Percentiles rank a stretch among this genome's conserved stretches.
Conservation (phyloP, 1,140 invertebrate genomes). For the Bacillus rossius region DNA sequence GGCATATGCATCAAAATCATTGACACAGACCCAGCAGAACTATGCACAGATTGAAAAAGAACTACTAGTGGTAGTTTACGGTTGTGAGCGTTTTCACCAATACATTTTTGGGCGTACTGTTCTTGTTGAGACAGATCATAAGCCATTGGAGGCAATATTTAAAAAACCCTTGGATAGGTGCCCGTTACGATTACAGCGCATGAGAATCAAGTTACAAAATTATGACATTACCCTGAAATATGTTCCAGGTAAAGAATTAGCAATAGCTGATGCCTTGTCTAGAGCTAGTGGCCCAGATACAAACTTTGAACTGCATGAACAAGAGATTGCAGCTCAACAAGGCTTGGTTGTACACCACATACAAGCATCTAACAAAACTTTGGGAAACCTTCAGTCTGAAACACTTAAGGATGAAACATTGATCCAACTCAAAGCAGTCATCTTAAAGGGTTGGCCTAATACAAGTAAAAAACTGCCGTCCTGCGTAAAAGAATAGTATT, state of each 20-base stretch:
- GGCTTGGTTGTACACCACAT: not conserved
- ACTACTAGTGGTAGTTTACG: slow-evolving; percentile 30
- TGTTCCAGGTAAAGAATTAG: not conserved
- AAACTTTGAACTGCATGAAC: not conserved
- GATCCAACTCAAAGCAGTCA: not conserved
- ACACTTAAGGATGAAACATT: not conserved
- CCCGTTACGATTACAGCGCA: slow-evolving; percentile 26
- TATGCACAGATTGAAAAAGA: slow-evolving; percentile 32
- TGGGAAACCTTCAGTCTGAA: not conserved
- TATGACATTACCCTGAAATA: not conserved
- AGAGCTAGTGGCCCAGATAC: not conserved
- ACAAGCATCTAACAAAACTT: not conserved
- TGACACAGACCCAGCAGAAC: slow-evolving; percentile 17
- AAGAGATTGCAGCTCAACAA: not conserved
- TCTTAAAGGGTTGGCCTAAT: not conserved
- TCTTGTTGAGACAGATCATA: slow-evolving; percentile 41
- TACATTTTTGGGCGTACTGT: slow-evolving; percentile 40
- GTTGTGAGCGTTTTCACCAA: slow-evolving; percentile 30
- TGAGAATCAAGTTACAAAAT: not conserved
- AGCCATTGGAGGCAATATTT: slow-evolving; percentile 37
- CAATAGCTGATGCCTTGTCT: not conserved
- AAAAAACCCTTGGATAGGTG: slow-evolving; percentile 28
- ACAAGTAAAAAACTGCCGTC: not conserved
- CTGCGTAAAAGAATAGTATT: not conserved
- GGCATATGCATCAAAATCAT: slow-evolving; percentile 34